Base-by-base conservation (phyloP, 2,888 invertebrate genomes). In the Rhagonycha fulva region DNA sequence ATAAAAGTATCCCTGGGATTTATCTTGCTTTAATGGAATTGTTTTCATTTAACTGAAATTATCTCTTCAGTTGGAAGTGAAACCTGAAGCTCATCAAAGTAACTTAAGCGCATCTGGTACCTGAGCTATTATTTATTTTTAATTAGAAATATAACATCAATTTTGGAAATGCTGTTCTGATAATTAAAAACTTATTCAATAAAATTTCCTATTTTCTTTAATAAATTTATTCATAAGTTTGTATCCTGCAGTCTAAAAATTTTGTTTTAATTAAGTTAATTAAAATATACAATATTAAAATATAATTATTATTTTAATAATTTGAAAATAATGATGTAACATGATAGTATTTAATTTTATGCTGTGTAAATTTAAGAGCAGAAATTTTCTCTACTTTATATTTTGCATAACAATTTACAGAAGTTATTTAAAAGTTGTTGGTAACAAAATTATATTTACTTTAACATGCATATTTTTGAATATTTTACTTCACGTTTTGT, bases 61-160 rank as follows among this genome's bases (percentile, higher is more conserved):
- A 47, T 47, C 47, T 47, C 47, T 47, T 47, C 47, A 47, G 47
- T 47, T 47, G 47, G 47, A 47, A 47, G 47, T 47, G 47, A 47
- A 47, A 47, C 47, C 47, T 47, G 47, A 66, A 66, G 24, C 63
- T 66, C 63, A 24, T 66, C 26, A 66, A 66, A 66, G 26, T 66
- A 66, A 23, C 24, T 24, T 66, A 26, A 47, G 32, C 62, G 63
- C 71, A 71, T 71, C 71, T 71, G 71, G 63, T 71, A 71, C 71
- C 71, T n/a, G 28, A 30, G 71, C 30, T 62, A 32, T 71, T 47
- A 24, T 60, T 26, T 61, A 62, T 70, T 61, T 62, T 47, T 47
- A 47, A 47, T 47, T 47, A 47, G 47, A 47, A 47, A 47, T 32
- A 32, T 47, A 63, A 24, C 63, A 63, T 12, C 14, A 63, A 47